Base-by-base conservation (phyloP, 37 sponge, comb jelly and placozoan species). In the Petrosia ficiformis region DNA sequence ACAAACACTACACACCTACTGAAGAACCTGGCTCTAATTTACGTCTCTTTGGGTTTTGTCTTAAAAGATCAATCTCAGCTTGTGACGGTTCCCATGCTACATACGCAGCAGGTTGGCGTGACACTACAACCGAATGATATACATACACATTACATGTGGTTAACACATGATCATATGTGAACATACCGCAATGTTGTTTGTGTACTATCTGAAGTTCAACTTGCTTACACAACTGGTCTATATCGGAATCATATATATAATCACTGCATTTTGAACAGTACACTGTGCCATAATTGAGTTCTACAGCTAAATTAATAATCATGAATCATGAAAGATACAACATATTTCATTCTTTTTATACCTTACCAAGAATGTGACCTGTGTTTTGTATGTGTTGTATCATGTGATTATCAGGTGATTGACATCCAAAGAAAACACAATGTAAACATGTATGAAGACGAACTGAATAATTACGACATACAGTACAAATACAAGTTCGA, bases 371-470 rank as follows among this genome's bases (percentile, higher is more conserved):
- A 3, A 21, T 19, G 52, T 93, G 93, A 37, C 79, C 82, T 8
- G 93, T 78, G 28, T 65, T 68, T 43, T 84, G 71, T 59, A 77
- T 68, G 48, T 94, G 91, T 0, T 65, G 42, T 16, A 73, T 80
- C 71, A 90, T 79, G 75, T 90, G 91, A 39, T 90, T 94, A n/a
- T 90, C 80, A 0, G 85, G 81, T 8, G 54, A 54, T 64, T 81
- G 73, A 72, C 96, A 96, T 3, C 90, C 96, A 60, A 92, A 71
- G 74, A 76, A 92, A 64, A 96, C 96, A 77, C 96, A 96, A n/a
- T 76, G 77, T 44, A 96, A 79, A 42, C 96, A 96, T 3, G 93
- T 83, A 42, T 89, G 82, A 65, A 96, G 77, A 6, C 79, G 73
- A 4, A 84, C 43, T 39, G 67, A 59, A 73, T 71, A 76, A 28